Evolutionary conservation across 2,797 vertebrate genomes (phyloP), one percentile per base, ranked within the genome.

Genomic region (Simalia tracyae): DNA sequence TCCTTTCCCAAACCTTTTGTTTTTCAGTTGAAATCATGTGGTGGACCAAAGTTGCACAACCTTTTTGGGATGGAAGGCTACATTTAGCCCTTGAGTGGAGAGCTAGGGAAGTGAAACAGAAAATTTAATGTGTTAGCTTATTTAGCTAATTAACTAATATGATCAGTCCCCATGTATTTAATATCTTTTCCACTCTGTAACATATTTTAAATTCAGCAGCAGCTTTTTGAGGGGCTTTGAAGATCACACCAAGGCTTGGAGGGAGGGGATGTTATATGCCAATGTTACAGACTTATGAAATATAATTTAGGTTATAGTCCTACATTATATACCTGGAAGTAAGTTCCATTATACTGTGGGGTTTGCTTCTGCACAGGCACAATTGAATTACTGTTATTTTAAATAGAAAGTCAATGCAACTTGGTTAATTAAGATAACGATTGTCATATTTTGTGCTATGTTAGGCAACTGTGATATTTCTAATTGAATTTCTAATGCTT

Each of bases 351-450:
- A 59, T 22, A 36, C 85, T 81, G 12, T 89, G 88, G 31, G 14
- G 6, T 14, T 59, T 90, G 5, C 24, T 22, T 84, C 42, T 63
- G 57, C 50, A 12, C 19, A 84, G 57, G 8, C 56, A 63, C 2
- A 24, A n/a, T 61, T 46, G 36, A 17, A 60, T 15, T 59, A 22
- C 4, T 88, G 28, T 5, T 89, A 31, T 36, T 46, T 50, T 86
- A 86, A 19, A 64, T 56, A 28, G 66, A 54, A 95, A 94, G 93
- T 91, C 95, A 96, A 94, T 94, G 56, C 61, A 86, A 92, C 59
- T 94, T 95, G 95, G 93, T 95, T 93, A 95, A 95, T 94, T 95
- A 92, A 91, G 94, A 93, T 31, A 8, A 64, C 63, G 89, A 90
- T 89, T 95, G 84, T 84, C n/a, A 81, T 95, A 59, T 84, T 91